Conservation (phyloP, 2,113 vertebrate species). For the Cricetomys ansorgei region DNA sequence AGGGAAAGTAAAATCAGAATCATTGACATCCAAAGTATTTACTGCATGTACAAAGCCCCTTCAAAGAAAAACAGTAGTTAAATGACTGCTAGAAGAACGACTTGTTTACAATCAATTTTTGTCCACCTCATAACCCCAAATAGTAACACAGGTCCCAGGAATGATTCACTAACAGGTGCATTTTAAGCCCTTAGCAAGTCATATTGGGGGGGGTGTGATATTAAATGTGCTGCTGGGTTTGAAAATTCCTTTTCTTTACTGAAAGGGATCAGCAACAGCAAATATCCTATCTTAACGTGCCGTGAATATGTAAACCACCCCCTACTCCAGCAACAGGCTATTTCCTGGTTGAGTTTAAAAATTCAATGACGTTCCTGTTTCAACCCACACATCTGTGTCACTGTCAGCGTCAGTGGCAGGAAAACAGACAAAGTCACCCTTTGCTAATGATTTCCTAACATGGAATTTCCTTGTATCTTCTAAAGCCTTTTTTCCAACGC, state of each 20-base stretch:
- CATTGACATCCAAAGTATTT: neutral
- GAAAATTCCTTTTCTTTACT: conserved; percentile 14
- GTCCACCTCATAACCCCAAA: neutral
- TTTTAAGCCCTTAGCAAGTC: conserved; percentile 38
- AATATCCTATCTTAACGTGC: conserved; percentile 72
- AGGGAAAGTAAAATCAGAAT: neutral
- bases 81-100: neutral
- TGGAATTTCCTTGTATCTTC: conserved; percentile 88
- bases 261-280: conserved; percentile 57
- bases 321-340: conserved; percentile 86
- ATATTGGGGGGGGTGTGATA: neutral
- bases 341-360: conserved; percentile 90
- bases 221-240: conserved; percentile 43
- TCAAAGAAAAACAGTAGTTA: neutral
- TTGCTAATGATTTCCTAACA: conserved; percentile 90
- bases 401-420: conserved; percentile 90
- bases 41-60: neutral
- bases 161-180: conserved; percentile 42
- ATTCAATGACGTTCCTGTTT: conserved; percentile 87
- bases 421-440: conserved; percentile 88
- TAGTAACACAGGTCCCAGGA: neutral
- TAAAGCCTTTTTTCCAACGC: conserved; percentile 81
- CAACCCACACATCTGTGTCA: conserved; percentile 92
- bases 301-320: conserved; percentile 78
- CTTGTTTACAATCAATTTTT: conserved; percentile 2